Conservation (phyloP, 2,888 invertebrate species). For the Galeruca laticollis region DNA sequence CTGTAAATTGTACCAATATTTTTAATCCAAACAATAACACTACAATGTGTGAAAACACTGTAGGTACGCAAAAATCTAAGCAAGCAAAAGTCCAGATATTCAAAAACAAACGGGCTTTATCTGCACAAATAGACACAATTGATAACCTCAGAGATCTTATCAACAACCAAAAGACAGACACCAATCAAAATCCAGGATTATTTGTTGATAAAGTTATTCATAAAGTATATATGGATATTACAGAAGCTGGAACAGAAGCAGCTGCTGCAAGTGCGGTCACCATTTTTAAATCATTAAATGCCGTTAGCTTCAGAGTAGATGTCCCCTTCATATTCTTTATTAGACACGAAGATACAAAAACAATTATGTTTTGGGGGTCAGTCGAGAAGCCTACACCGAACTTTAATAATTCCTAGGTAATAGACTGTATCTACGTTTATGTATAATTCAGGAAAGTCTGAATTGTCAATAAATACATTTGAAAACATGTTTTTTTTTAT, state of each 20-base stretch:
- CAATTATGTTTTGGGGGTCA: constrained; percentile 79
- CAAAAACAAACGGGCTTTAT: background rate
- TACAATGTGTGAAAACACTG: constrained; percentile 50
- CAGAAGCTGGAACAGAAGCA: constrained; percentile 79
- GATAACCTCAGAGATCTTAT: constrained; percentile 57
- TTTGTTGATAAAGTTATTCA: constrained; percentile 75
- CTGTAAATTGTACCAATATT: constrained; percentile 56
- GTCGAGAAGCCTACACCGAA: constrained; percentile 71
- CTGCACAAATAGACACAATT: constrained; percentile 52
- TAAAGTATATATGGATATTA: constrained; percentile 75
- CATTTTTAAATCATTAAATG: constrained; percentile 71
- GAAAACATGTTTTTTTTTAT: background rate
- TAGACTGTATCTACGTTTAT: background rate
- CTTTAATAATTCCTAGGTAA: constrained; percentile 35
- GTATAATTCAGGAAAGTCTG: background rate
- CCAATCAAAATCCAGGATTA: constrained; percentile 73
- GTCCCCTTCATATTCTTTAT: constrained; percentile 83
- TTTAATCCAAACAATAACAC: constrained; percentile 55
- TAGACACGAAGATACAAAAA: constrained; percentile 74
- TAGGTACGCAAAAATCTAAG: constrained; percentile 37
- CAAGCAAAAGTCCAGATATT: background rate
- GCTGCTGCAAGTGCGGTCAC: constrained; percentile 75
- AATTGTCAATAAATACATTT: background rate
- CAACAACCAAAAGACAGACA: constrained; percentile 59
- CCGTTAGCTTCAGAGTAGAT: constrained; percentile 71